phyloP scores from a whole-genome alignment of 2,113 vertebrate genomes.

The Percina caprodes region DNA sequence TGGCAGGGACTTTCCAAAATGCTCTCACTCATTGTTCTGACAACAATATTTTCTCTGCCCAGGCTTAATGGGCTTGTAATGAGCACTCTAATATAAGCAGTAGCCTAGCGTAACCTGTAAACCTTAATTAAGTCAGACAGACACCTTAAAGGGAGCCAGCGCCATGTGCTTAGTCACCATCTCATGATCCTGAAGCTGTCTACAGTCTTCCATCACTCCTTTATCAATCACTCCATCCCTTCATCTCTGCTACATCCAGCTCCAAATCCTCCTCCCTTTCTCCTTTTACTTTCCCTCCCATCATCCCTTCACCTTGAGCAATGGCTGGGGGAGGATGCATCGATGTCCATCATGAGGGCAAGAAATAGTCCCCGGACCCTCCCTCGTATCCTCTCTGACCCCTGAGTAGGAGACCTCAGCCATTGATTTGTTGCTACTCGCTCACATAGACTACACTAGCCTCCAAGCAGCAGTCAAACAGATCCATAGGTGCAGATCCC shows the following conservation, averaged over 20 bases:
- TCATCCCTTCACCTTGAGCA: constrained; percentile 72
- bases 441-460: constrained; percentile 65
- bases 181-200: constrained; percentile 52
- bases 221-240: constrained; percentile 63
- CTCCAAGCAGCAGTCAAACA: constrained; percentile 66
- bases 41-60: constrained; percentile 81
- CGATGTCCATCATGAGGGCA: constrained; percentile 64
- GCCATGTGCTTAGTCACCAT: constrained; percentile 64
- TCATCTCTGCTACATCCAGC: constrained; percentile 53
- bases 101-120: constrained; percentile 82
- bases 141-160: constrained; percentile 76
- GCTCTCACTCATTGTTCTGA: constrained; percentile 76
- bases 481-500: constrained; percentile 74
- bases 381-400: constrained; percentile 71
- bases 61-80: constrained; percentile 81
- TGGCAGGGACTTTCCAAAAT: constrained; percentile 60
- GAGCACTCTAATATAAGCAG: constrained; percentile 80
- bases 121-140: constrained; percentile 83
- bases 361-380: constrained; percentile 67
- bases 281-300: constrained; percentile 60
- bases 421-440: constrained; percentile 80
- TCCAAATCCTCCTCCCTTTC: constrained; percentile 64
- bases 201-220: constrained; percentile 49
- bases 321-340: constrained; percentile 51
- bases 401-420: constrained; percentile 64